phyloP scores from a whole-genome alignment of 2,113 vertebrate genomes.

The Crotalus horridus region DNA sequence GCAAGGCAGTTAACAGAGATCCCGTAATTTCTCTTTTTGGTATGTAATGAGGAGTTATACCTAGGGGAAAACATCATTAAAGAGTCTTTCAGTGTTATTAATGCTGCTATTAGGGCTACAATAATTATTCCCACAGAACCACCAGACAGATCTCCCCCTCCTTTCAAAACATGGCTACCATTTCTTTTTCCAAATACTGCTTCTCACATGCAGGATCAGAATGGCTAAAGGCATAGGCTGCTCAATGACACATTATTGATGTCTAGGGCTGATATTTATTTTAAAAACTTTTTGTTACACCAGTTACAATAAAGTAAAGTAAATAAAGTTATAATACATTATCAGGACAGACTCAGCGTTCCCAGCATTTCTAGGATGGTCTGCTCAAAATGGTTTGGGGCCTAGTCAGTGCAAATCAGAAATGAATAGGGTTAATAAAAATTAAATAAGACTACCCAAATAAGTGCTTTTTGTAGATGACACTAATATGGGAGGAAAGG shows the following conservation, averaged over 20 bases:
- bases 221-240: not conserved
- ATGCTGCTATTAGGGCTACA: not conserved
- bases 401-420: not conserved
- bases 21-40: constrained; percentile 27
- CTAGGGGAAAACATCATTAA: not conserved
- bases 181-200: not conserved
- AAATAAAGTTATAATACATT: no score
- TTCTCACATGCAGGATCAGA: not conserved
- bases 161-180: not conserved
- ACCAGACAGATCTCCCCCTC: not conserved
- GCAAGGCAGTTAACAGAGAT: constrained; percentile 44
- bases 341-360: not conserved
- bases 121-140: not conserved
- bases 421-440: not conserved
- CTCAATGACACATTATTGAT: not conserved
- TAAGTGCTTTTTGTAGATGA: not conserved
- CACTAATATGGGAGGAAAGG: not conserved
- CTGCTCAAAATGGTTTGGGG: not conserved
- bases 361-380: not conserved
- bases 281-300: not conserved
- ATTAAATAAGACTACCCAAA: not conserved
- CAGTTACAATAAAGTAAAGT: not conserved
- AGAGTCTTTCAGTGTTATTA: not conserved
- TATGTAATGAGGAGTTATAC: constrained; percentile 35
- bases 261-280: not conserved